Evolutionary conservation across 2,797 vertebrate species (phyloP).

Genomic region (Lateolabrax maculatus): DNA sequence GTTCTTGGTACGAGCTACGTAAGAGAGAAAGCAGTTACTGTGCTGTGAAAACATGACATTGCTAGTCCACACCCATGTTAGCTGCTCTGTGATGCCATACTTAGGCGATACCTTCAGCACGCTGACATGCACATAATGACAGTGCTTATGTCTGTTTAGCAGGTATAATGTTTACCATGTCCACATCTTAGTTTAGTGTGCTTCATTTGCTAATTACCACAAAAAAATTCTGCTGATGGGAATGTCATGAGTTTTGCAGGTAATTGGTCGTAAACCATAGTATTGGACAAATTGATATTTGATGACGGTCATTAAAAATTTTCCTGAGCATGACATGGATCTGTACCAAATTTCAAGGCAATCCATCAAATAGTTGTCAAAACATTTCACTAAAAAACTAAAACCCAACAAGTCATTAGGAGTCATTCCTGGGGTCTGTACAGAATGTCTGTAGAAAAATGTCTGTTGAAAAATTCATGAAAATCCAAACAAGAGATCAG

Average conservation of each 20-base stretch:
- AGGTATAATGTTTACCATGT: neutral
- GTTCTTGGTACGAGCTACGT: no score
- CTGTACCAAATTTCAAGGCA: neutral
- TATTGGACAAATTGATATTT: neutral
- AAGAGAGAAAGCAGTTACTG: neutral
- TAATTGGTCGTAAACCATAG: no score
- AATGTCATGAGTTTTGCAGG: no score
- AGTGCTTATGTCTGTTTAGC: neutral
- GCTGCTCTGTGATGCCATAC: no score
- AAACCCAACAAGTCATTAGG: fast-evolving
- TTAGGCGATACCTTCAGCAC: neutral
- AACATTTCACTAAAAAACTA: no score
- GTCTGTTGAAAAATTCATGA: neutral
- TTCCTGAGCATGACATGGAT: no score
- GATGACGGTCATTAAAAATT: neutral
- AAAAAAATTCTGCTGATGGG: no score
- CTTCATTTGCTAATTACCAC: neutral
- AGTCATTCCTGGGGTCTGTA: no score
- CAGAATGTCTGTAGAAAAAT: no score
- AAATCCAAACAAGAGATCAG: no score
- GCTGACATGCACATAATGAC: neutral
- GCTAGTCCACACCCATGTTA: neutral
- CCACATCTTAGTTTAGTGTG: neutral
- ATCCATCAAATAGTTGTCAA: no score
- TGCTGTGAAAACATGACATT: neutral